These are phyloP conservation scores for Telenomus remus DNA, from an alignment of 1,140 invertebrate genomes.

Conservation along the genomic window DNA sequence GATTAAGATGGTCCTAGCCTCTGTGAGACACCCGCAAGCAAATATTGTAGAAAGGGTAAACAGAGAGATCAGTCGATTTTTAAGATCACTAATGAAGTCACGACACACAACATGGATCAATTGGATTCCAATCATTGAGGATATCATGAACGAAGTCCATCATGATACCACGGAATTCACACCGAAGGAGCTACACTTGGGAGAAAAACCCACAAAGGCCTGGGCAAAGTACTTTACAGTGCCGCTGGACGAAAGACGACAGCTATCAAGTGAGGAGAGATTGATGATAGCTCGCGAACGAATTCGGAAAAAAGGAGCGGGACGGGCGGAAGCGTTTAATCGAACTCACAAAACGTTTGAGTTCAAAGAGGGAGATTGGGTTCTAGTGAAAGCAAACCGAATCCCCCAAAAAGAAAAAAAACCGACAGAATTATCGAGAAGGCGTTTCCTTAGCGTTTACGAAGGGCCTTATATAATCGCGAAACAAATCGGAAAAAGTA, in stretches of 20 bases:
- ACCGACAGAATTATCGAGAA: too few species aligned
- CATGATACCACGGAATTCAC: constrained; percentile 28
- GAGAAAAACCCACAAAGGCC: constrained; percentile 4
- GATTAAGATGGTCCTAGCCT: constrained; percentile 53
- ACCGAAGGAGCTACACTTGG: constrained; percentile 20
- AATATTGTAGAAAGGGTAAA: constrained; percentile 38
- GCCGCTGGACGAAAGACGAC: neutral
- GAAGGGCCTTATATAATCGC: neutral
- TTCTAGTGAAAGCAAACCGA: neutral
- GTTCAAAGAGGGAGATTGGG: neutral
- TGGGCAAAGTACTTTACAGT: constrained; percentile 2
- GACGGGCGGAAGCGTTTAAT: neutral
- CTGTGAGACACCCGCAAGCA: constrained; percentile 44
- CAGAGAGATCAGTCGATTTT: constrained; percentile 26
- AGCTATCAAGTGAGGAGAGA: constrained; percentile 5
- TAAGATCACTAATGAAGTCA: constrained; percentile 24
- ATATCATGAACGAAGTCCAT: constrained; percentile 27
- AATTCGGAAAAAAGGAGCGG: constrained; percentile 5
- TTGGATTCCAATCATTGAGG: constrained; percentile 21
- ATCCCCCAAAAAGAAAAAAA: neutral
- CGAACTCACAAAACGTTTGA: constrained; percentile 60
- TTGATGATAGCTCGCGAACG: neutral
- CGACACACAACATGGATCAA: constrained; percentile 16
- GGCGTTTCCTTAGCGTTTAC: neutral
- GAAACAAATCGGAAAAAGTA: constrained; percentile 1